Base-by-base conservation (phyloP, 2,113 vertebrate species). In the Triplophysa tibetana region DNA sequence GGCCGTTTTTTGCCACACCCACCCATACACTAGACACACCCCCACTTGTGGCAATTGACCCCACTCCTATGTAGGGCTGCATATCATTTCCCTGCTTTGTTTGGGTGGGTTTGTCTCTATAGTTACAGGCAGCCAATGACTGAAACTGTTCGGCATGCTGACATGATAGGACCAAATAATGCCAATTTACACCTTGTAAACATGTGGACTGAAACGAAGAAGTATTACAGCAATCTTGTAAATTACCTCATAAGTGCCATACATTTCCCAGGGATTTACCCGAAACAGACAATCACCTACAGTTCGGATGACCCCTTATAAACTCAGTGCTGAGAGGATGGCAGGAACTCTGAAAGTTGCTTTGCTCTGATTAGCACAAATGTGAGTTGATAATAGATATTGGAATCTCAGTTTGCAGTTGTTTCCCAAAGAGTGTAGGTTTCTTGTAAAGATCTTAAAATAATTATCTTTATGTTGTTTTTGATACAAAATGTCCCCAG, bases 31-130 rank as follows among this genome's bases (percentile, higher is more conserved):
- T 58, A 48, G 33, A 21, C 13, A 16, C 65, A 16, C 16, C n/a
- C 41, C 85, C 85, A 86, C 82, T 85, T 88, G 58, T 84, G 82
- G 78, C 76, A 68, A 81, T 83, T 78, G 52, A 76, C 73, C 80
- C 45, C n/a, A 81, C 85, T 87, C 85, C 86, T 87, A 88, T 87
- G 86, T 88, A 91, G 88, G 89, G 89, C 93, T 90, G 89, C 88
- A 88, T 88, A 90, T 90, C 91, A 84, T 77, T 85, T 81, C 87
- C 88, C 90, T 83, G 88, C 90, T 92, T 88, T 88, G 89, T 89
- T 91, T 90, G 84, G 89, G 82, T 78, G 78, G 81, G 82, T 81
- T 80, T 67, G 87, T 90, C 86, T 90, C 90, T 87, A 77, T 88
- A 82, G 87, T 86, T 89, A 91, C 90, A 85, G 84, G 86, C 87